Evolutionary conservation across 1,140 invertebrate genomes (phyloP).

Genomic region (Pachypsylla venusta): DNA sequence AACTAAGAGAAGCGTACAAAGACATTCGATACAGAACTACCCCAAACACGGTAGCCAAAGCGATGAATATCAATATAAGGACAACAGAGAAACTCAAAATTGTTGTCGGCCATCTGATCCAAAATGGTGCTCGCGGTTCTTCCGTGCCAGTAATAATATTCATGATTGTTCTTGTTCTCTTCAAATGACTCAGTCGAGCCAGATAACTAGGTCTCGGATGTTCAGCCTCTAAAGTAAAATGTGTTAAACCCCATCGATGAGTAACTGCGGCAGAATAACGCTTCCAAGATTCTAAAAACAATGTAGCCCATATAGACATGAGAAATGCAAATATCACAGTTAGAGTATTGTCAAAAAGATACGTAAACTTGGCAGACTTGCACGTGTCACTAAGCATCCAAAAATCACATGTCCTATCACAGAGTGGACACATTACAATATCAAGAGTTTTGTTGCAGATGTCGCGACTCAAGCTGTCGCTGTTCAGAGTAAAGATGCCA

Average conservation of each 20-base stretch:
- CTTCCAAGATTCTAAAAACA: constrained; percentile 92
- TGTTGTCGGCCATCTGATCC: constrained; percentile 69
- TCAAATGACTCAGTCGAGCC: constrained; percentile 45
- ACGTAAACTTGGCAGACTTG: constrained; percentile 68
- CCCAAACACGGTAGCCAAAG: constrained; percentile 70
- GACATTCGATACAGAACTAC: constrained; percentile 88
- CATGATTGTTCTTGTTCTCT: constrained; percentile 29
- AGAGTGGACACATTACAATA: constrained; percentile 68
- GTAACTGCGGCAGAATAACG: constrained; percentile 79
- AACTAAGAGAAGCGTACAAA: constrained; percentile 51
- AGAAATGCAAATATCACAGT: constrained; percentile 90
- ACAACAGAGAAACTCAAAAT: constrained; percentile 73
- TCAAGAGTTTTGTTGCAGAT: constrained; percentile 50
- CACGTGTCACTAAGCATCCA: constrained; percentile 81
- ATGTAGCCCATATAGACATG: constrained; percentile 89
- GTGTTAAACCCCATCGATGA: constrained; percentile 78
- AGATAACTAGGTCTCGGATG: constrained; percentile 73
- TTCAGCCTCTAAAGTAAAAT: constrained; percentile 72
- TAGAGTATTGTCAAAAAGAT: constrained; percentile 87
- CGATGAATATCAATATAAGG: constrained; percentile 54
- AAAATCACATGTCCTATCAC: constrained; percentile 70
- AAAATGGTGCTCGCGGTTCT: constrained; percentile 76
- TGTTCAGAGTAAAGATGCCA: constrained; percentile 53
- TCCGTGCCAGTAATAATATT: constrained; percentile 60
- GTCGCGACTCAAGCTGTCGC: constrained; percentile 48